phyloP scores from a whole-genome alignment of 2,113 vertebrate species.

The Furnarius figulus region DNA sequence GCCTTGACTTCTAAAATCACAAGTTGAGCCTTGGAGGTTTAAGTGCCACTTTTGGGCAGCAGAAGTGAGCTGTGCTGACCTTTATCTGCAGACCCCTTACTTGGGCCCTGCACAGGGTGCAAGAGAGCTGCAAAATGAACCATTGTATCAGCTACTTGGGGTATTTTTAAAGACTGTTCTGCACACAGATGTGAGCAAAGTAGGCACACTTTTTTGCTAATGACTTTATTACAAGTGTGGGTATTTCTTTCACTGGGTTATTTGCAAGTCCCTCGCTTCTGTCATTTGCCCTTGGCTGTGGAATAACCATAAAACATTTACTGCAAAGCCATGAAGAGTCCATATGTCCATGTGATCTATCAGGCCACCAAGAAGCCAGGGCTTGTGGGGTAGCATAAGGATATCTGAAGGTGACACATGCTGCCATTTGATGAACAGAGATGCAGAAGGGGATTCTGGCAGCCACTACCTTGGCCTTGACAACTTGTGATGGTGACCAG shows the following conservation, averaged over 20 bases:
- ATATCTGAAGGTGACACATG: constrained; percentile 92
- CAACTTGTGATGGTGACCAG: constrained; percentile 94
- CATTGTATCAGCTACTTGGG: background rate
- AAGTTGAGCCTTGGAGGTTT: background rate
- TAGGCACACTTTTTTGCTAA: background rate
- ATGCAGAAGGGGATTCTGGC: constrained; percentile 84
- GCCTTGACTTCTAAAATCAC: background rate
- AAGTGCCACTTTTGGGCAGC: background rate
- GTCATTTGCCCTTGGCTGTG: constrained; percentile 72
- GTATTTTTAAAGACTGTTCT: background rate
- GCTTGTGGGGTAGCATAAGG: constrained; percentile 78
- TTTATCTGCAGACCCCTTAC: background rate
- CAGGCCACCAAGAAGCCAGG: constrained; percentile 81
- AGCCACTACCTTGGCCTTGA: constrained; percentile 82
- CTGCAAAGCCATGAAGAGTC: constrained; percentile 79
- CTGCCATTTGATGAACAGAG: constrained; percentile 78
- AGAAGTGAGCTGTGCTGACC: background rate
- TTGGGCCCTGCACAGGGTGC: background rate
- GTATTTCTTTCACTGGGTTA: constrained; percentile 35
- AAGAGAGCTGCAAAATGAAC: background rate
- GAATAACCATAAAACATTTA: constrained; percentile 76
- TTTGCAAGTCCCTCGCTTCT: constrained; percentile 57
- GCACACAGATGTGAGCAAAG: background rate
- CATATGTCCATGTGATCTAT: constrained; percentile 80
- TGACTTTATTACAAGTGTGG: background rate